Conservation (phyloP, 1,140 invertebrate species). For the Venturia canescens region DNA sequence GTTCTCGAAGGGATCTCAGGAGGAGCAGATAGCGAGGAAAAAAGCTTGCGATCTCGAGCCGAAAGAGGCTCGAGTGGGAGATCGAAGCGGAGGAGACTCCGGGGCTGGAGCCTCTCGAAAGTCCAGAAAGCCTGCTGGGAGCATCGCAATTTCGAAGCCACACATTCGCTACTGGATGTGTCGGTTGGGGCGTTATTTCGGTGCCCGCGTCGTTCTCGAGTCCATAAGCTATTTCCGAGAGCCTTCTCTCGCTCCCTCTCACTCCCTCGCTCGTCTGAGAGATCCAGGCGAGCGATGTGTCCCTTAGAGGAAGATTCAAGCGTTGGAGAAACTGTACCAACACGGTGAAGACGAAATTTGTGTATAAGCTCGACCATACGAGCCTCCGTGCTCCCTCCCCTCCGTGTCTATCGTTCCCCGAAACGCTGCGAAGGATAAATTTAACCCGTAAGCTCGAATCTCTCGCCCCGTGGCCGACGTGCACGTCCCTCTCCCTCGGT, state of each 20-base stretch:
- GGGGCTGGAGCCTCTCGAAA: constrained; percentile 31
- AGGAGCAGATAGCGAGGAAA: not conserved
- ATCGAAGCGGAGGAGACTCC: not conserved
- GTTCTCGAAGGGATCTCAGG: not conserved
- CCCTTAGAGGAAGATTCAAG: not conserved
- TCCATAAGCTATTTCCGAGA: constrained; percentile 52
- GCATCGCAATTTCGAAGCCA: constrained; percentile 42
- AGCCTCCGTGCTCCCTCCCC: constrained; percentile 4
- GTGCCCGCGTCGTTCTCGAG: constrained; percentile 45
- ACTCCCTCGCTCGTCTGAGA: constrained; percentile 13
- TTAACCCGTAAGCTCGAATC: constrained; percentile 53
- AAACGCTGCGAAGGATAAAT: constrained; percentile 67
- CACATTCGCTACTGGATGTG: constrained; percentile 19
- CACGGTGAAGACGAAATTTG: not conserved
- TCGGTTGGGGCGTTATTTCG: constrained; percentile 45
- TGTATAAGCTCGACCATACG: constrained; percentile 8
- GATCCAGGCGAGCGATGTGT: constrained; percentile 6
- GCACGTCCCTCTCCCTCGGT: constrained; percentile 22
- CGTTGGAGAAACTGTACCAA: not conserved
- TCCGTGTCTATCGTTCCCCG: constrained; percentile 51
- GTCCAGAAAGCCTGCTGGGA: not conserved
- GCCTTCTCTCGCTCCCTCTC: constrained; percentile 29
- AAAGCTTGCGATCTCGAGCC: not conserved
- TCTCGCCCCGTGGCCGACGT: constrained; percentile 40
- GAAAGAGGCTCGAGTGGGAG: not conserved